Conservation (phyloP, 2,888 invertebrate genomes). For the Patella ulyssiponensis region DNA sequence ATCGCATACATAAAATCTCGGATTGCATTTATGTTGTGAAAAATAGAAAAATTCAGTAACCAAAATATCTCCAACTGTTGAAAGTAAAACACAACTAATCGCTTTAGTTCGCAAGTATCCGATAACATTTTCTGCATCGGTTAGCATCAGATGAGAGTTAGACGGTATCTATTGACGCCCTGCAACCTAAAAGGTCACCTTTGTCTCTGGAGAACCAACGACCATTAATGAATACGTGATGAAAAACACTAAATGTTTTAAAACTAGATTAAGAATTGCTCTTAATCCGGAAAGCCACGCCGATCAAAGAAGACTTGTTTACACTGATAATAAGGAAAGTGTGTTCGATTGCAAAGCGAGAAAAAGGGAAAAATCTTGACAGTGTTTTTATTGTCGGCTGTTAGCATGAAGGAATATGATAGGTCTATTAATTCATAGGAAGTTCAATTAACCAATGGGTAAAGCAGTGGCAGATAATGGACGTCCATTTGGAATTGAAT, state of each 20-base stretch:
- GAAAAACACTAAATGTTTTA: conserved; percentile 3
- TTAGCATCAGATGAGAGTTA: not conserved
- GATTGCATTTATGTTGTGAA: no score
- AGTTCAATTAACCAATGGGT: no score
- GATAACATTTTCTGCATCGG: conserved; percentile 6
- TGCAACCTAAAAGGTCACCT: not conserved
- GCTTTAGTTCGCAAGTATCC: not conserved
- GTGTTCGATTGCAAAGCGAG: not conserved
- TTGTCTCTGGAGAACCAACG: conserved; percentile 7
- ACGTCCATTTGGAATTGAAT: no score
- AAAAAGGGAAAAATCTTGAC: no score
- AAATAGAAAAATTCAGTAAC: no score
- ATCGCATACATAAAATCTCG: no score
- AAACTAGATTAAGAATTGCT: not conserved
- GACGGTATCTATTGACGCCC: no score
- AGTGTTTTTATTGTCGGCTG: no score
- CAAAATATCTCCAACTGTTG: no score
- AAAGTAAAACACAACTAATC: not conserved
- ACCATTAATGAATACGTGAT: not conserved
- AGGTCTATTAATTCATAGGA: no score
- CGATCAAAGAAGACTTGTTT: conserved; percentile 1
- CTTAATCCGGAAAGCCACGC: not conserved
- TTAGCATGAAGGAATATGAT: no score
- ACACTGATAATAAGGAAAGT: conserved; percentile 2
- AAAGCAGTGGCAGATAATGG: no score